A percentile compares a stretch with the other conserved stretches of the same genome.
phyloP scores from a whole-genome alignment of 92 coral and sea anemone genomes.

The Hydrozoanthus gracilis region DNA sequence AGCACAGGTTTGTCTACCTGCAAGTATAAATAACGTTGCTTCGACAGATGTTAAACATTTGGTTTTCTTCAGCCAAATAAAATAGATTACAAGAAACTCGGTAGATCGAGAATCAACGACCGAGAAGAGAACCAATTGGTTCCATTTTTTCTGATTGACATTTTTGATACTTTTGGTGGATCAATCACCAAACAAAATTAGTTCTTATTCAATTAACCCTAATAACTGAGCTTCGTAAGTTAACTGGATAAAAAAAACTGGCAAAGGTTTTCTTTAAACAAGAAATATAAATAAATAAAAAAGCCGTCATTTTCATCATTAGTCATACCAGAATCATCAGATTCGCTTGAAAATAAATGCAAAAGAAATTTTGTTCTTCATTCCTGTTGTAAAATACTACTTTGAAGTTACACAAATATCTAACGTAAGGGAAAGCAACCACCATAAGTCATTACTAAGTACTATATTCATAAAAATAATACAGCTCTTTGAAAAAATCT shows the following conservation, averaged over 20 bases:
- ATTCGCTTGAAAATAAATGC: background rate
- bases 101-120: background rate
- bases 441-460: background rate
- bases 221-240: too few relatives aligned
- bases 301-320: background rate
- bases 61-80: background rate
- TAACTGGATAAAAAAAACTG: too few relatives aligned
- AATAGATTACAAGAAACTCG: background rate
- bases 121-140: background rate
- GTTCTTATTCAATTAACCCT: too few relatives aligned
- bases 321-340: background rate
- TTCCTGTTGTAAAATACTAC: background rate
- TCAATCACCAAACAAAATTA: background rate
- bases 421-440: background rate
- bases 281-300: too few relatives aligned
- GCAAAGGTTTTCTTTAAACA: too few relatives aligned
- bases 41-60: background rate
- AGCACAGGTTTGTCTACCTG: background rate
- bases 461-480: background rate
- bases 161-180: background rate
- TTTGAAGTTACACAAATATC: background rate
- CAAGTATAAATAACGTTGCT: background rate
- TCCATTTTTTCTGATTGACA: background rate
- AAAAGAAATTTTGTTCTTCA: background rate
- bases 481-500: background rate